phyloP scores from a whole-genome alignment of 2,888 invertebrate species.

The Incurvaria masculella region DNA sequence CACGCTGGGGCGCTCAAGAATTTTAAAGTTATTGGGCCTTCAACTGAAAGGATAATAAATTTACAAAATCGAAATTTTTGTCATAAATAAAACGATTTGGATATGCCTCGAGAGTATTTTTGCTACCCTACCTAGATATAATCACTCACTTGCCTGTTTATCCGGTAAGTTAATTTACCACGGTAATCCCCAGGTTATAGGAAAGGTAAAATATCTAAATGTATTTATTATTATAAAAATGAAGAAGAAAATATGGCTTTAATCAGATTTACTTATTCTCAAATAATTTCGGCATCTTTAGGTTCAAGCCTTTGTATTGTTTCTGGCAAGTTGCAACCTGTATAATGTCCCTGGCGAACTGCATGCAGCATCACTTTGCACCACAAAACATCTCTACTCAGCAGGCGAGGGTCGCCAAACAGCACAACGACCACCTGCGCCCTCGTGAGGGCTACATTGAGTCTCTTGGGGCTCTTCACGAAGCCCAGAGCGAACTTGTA shows the following conservation, averaged over 20 bases:
- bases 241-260: too few relatives aligned
- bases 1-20: conserved; percentile 65
- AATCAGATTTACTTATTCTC: too few relatives aligned
- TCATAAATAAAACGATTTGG: too few relatives aligned
- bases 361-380: conserved; percentile 11
- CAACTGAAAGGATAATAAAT: too few relatives aligned
- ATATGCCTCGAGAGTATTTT: too few relatives aligned
- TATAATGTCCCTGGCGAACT: neutral
- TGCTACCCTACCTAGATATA: too few relatives aligned
- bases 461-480: conserved; percentile 61
- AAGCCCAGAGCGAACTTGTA: conserved; percentile 52
- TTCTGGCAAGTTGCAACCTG: conserved; percentile 5
- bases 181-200: too few relatives aligned
- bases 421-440: conserved; percentile 76
- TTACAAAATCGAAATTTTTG: too few relatives aligned
- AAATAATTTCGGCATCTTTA: neutral
- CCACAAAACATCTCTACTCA: conserved; percentile 68
- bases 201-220: too few relatives aligned
- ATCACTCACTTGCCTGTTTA: too few relatives aligned
- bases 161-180: too few relatives aligned
- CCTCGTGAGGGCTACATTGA: conserved; percentile 89
- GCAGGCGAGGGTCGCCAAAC: conserved; percentile 77
- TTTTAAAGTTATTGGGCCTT: conserved; percentile 33
- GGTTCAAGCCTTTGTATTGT: neutral
- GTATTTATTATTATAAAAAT: too few relatives aligned